Percentiles rank a stretch among this genome's conserved stretches.
These are phyloP conservation scores for Galago senegalensis DNA, from an alignment of 2,797 vertebrate species.

Conservation along the genomic window DNA sequence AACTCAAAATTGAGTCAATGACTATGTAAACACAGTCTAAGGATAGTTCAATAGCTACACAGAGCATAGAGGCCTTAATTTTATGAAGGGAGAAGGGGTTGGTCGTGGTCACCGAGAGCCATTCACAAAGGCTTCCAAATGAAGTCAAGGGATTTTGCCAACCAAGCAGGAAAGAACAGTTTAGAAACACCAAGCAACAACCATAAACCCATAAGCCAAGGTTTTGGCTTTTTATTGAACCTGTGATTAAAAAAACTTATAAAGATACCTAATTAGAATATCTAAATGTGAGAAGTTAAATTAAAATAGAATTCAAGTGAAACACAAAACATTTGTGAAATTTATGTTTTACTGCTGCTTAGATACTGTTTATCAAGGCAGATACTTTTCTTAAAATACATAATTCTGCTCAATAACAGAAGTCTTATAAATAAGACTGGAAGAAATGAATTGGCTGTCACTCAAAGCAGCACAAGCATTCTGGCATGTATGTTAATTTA, in stretches of 20 bases:
- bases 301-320: constrained; percentile 49
- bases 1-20: constrained; percentile 52
- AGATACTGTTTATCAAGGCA: constrained; percentile 36
- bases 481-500: neutral
- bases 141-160: constrained; percentile 22
- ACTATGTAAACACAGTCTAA: constrained; percentile 3
- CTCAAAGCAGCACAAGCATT: constrained; percentile 38
- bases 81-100: neutral
- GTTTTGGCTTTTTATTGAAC: neutral
- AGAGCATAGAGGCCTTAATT: neutral
- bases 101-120: neutral
- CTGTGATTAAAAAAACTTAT: neutral
- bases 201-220: neutral
- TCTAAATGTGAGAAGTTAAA: neutral
- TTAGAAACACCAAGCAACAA: constrained; percentile 14
- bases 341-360: constrained; percentile 41
- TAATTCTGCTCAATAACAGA: constrained; percentile 38
- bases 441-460: neutral
- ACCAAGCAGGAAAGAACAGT: neutral
- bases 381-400: constrained; percentile 34
- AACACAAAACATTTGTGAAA: constrained; percentile 50
- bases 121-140: constrained; percentile 28
- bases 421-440: constrained; percentile 21
- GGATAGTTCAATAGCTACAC: neutral
- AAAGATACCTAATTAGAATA: neutral